Base-by-base conservation (phyloP, 2,113 vertebrate species). In the Pristiophorus japonicus region DNA sequence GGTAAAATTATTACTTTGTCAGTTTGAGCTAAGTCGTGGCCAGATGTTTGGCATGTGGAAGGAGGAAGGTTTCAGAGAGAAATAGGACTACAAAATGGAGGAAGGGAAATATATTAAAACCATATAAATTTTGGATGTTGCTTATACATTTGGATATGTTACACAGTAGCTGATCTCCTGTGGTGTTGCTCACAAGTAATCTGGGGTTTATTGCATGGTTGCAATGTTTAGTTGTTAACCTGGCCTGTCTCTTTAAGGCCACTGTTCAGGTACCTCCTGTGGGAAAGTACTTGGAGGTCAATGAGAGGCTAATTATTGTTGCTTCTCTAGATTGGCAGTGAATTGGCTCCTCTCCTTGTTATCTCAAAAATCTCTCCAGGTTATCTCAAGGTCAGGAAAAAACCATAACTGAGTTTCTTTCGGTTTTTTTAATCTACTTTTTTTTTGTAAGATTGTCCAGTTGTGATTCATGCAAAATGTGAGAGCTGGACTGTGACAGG, bases 301-400 rank as follows among this genome's bases (percentile, higher is more conserved):
- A 92, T 92, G 62, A 92, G 59, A 92, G 59, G 88, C 55, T 92
- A 92, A 92, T 92, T 92, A 63, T 92, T 63, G 59, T 63, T 92
- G 88, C 59, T 38, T 45, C 59, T 18, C 14, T 18, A 62, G 59
- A 92, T 63, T 92, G 59, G 59, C 59, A 92, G 88, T 14, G 20
- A 92, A 63, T 63, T 92, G 34, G 34, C 88, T 63, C 34, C 6
- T 81, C 78, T 81, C n/a, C 88, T 63, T 22, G n/a, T 92, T 92
- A 92, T 92, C 59, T 38, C 88, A 38, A 38, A 59, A 63, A 92
- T 18, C 34, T 92, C 88, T 63, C 59, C 59, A 92, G 88, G 88
- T 63, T 63, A 92, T 18, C 59, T 38, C 59, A 92, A 92, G 88
- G 88, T 63, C 88, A 92, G 87, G 20, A 62, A 91, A 62, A 63